Evolutionary conservation across 2,888 invertebrate genomes (phyloP).

Genomic region (Saturnia japonica): DNA sequence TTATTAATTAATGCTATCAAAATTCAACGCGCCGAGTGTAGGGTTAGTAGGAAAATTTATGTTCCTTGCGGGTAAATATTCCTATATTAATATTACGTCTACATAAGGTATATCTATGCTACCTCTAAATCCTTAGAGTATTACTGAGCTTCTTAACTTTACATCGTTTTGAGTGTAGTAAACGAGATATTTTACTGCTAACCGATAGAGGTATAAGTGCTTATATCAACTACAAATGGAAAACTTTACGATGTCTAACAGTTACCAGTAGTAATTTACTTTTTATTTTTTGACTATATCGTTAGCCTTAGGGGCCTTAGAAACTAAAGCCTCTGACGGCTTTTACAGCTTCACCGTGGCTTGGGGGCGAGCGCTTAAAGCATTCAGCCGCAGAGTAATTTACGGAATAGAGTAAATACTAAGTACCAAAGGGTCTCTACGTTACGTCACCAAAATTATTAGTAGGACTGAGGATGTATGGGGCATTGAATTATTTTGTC

Average conservation of each 20-base stretch:
- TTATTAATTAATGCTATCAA: constrained; percentile 49
- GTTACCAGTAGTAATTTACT: background rate
- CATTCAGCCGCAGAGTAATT: too few relatives aligned
- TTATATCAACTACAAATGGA: background rate
- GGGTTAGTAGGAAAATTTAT: constrained; percentile 11
- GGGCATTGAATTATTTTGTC: too few relatives aligned
- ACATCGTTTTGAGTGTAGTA: background rate
- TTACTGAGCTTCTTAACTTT: background rate
- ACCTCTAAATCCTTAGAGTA: background rate
- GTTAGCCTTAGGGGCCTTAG: too few relatives aligned
- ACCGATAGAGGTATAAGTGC: background rate
- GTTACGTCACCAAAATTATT: too few relatives aligned
- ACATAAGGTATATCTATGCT: background rate
- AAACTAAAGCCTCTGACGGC: too few relatives aligned
- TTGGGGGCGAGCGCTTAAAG: too few relatives aligned
- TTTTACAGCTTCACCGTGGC: too few relatives aligned
- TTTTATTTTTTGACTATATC: too few relatives aligned
- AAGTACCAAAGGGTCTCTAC: too few relatives aligned
- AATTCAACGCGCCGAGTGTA: constrained; percentile 34
- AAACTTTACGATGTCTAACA: background rate
- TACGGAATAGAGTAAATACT: background rate
- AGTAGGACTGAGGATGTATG: too few relatives aligned
- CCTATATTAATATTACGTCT: constrained; percentile 8
- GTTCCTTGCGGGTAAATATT: constrained; percentile 8
- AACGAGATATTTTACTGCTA: background rate